Conservation (phyloP, 2,113 vertebrate species). For the Nanorana parkeri region DNA sequence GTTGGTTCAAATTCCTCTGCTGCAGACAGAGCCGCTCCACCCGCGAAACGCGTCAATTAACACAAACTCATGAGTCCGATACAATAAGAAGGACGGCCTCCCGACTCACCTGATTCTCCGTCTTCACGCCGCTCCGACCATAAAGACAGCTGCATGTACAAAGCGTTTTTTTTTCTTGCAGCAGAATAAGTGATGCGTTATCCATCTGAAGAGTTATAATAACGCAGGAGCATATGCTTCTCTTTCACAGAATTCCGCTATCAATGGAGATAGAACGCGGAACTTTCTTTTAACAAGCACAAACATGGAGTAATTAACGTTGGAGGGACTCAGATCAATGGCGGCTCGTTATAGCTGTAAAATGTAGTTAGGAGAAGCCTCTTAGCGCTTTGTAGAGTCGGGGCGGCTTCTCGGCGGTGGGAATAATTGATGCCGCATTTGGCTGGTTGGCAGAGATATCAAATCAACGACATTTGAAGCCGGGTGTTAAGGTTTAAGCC, state of each 20-base stretch:
- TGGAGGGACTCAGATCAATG: conserved; percentile 3
- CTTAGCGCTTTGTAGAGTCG: neutral
- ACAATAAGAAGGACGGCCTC: neutral
- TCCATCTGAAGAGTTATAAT: neutral
- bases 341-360: neutral
- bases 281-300: neutral
- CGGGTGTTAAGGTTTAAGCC: no score
- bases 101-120: neutral
- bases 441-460: no score
- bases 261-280: neutral
- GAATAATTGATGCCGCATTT: no score
- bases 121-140: conserved; percentile 16
- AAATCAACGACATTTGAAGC: no score
- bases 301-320: conserved; percentile 16
- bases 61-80: conserved; percentile 20
- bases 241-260: neutral
- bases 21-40: conserved; percentile 4
- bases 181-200: neutral
- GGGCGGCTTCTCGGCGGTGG: no score
- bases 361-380: neutral
- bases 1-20: neutral
- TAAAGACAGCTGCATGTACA: neutral
- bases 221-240: conserved; percentile 9
- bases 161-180: neutral
- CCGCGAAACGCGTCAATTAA: conserved; percentile 21